These are phyloP conservation scores for Kuschelorhynchus macadamiae DNA, from an alignment of 2,888 invertebrate genomes.

Conservation along the genomic window DNA sequence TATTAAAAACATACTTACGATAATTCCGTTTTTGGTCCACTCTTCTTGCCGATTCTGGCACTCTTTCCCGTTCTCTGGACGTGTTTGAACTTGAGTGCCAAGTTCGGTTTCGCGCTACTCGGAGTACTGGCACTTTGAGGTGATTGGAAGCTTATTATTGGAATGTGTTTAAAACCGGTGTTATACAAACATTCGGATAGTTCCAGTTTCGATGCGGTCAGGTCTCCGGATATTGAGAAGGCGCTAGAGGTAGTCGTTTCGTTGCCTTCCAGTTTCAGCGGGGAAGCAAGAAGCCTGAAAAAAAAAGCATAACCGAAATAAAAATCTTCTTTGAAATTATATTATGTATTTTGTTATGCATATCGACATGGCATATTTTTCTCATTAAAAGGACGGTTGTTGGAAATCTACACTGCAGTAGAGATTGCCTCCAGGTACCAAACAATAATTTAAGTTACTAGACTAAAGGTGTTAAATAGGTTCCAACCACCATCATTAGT, in stretches of 20 bases:
- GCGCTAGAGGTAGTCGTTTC: conserved; percentile 82
- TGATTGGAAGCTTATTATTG: conserved; percentile 61
- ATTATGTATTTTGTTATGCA: not conserved
- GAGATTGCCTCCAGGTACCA: too few species aligned
- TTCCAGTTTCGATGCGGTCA: conserved; percentile 80
- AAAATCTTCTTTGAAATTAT: not conserved
- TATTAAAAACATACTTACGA: conserved; percentile 69
- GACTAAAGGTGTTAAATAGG: too few species aligned
- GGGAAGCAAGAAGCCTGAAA: conserved; percentile 80
- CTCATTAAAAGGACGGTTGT: too few species aligned
- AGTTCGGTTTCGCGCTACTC: conserved; percentile 72
- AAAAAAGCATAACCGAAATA: not conserved
- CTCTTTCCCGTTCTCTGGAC: conserved; percentile 75
- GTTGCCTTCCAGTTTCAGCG: conserved; percentile 85
- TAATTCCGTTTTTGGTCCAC: conserved; percentile 78
- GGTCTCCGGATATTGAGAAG: conserved; percentile 77
- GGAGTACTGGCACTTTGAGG: conserved; percentile 27
- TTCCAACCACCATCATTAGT: too few species aligned
- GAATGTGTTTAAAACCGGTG: conserved; percentile 59
- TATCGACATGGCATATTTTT: too few species aligned
- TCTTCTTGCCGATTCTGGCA: conserved; percentile 72
- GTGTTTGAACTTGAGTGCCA: conserved; percentile 79
- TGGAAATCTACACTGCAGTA: too few species aligned
- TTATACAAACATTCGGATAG: conserved; percentile 79
- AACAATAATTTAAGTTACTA: too few species aligned